Percentiles rank a stretch among this genome's conserved stretches.
Evolutionary conservation across 1,140 invertebrate species (phyloP).

Genomic region (Steinernema feltiae): DNA sequence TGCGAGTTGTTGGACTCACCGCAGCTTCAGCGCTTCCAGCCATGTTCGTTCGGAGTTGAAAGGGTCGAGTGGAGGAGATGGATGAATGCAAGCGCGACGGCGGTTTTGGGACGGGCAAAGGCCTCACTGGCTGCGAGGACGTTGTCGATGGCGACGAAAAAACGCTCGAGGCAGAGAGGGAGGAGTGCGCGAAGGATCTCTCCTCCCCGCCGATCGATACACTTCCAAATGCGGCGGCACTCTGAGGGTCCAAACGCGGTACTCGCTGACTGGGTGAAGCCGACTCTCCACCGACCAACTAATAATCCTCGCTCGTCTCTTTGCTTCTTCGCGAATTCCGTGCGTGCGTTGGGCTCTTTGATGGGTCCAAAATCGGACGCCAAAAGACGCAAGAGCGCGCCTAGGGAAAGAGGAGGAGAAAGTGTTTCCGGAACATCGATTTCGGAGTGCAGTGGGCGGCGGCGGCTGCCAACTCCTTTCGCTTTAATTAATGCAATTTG

Average conservation of each 20-base stretch:
- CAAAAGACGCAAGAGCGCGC: background rate
- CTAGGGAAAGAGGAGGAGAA: background rate
- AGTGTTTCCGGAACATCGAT: conserved; percentile 3
- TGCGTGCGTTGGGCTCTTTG: background rate
- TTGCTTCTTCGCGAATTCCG: background rate
- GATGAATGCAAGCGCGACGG: background rate
- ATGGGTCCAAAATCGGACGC: conserved; percentile 11
- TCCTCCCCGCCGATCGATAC: background rate
- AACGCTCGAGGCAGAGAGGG: background rate
- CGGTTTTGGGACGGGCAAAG: background rate
- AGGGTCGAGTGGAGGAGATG: conserved; percentile 1
- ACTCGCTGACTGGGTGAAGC: background rate
- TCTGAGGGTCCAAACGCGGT: background rate
- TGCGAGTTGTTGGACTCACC: background rate
- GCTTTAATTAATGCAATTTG: conserved; percentile 10
- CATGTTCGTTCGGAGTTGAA: background rate
- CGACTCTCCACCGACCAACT: background rate
- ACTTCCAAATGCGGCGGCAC: conserved; percentile 10
- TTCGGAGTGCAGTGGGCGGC: background rate
- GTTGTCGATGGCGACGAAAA: background rate
- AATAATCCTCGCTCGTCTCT: background rate
- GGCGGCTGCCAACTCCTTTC: background rate
- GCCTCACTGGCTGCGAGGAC: background rate
- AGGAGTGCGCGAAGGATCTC: background rate
- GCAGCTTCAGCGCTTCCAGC: conserved; percentile 5